phyloP scores from a whole-genome alignment of 2,797 vertebrate genomes.

The Hydrophis major region DNA sequence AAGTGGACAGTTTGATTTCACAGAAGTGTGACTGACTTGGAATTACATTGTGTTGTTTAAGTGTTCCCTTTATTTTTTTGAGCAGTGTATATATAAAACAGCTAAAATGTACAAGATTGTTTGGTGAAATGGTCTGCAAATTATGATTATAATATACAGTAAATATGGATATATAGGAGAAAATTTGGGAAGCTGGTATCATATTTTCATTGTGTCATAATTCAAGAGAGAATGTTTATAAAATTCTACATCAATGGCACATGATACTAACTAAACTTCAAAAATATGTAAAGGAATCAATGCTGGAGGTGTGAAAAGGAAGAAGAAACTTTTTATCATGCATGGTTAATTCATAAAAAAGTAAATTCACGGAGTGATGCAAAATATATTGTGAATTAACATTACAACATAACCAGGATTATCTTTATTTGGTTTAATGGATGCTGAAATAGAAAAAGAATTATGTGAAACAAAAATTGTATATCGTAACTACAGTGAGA shows the following conservation, averaged over 20 bases:
- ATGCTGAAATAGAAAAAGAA: not conserved
- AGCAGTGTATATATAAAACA: not conserved
- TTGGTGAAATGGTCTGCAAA: not conserved
- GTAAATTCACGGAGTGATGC: not conserved
- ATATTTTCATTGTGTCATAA: not conserved
- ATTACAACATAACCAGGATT: not conserved
- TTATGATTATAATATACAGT: not conserved
- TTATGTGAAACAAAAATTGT: not conserved
- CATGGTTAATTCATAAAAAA: not conserved
- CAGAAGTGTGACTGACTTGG: too few relatives aligned
- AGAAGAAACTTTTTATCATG: not conserved
- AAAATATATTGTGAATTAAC: not conserved
- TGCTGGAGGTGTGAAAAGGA: not conserved
- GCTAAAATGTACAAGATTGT: not conserved
- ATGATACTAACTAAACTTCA: not conserved
- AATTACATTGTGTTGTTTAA: too few relatives aligned
- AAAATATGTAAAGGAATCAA: not conserved
- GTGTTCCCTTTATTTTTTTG: too few relatives aligned
- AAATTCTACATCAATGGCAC: not conserved
- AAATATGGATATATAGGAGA: not conserved
- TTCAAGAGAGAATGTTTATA: not conserved
- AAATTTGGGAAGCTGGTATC: not conserved
- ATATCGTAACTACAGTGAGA: not conserved
- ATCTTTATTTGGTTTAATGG: not conserved
- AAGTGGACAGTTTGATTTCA: too few relatives aligned